A percentile compares a stretch with the other conserved stretches of the same genome.
phyloP scores from a whole-genome alignment of 2,113 vertebrate species.

The Mugil cephalus region DNA sequence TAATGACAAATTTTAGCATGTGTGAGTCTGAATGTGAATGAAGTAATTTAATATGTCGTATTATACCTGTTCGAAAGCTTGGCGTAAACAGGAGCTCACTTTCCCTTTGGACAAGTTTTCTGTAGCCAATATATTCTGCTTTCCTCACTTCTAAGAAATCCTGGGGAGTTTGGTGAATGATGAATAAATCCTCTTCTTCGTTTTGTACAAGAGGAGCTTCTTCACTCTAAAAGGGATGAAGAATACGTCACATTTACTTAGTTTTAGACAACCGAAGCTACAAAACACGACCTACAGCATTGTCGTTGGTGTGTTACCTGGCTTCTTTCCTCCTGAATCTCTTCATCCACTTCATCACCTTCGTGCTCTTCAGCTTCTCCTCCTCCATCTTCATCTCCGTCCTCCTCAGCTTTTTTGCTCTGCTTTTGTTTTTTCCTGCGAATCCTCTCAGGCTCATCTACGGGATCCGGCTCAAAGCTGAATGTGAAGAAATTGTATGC shows the following conservation, averaged over 20 bases:
- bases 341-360: conserved; percentile 63
- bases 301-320: conserved; percentile 43
- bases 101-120: conserved; percentile 81
- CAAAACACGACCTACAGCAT: background rate
- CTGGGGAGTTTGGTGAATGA: conserved; percentile 78
- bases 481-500: conserved; percentile 95
- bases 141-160: conserved; percentile 87
- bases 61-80: conserved; percentile 86
- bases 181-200: conserved; percentile 82
- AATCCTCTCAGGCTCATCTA: conserved; percentile 51
- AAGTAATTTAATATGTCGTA: background rate
- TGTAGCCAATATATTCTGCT: conserved; percentile 86
- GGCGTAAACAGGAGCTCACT: conserved; percentile 88
- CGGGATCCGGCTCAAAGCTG: conserved; percentile 89
- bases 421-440: conserved; percentile 46
- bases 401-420: conserved; percentile 40
- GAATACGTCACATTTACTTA: background rate
- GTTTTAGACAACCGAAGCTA: background rate
- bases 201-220: conserved; percentile 81
- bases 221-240: conserved; percentile 83
- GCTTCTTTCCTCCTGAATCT: conserved; percentile 65
- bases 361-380: conserved; percentile 74
- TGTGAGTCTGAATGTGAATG: background rate
- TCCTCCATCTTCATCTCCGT: conserved; percentile 30
- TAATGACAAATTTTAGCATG: background rate